A percentile compares a stretch with the other conserved stretches of the same genome.
Conservation (phyloP, 2,113 vertebrate genomes). For the Rhodinocichla rosea region DNA sequence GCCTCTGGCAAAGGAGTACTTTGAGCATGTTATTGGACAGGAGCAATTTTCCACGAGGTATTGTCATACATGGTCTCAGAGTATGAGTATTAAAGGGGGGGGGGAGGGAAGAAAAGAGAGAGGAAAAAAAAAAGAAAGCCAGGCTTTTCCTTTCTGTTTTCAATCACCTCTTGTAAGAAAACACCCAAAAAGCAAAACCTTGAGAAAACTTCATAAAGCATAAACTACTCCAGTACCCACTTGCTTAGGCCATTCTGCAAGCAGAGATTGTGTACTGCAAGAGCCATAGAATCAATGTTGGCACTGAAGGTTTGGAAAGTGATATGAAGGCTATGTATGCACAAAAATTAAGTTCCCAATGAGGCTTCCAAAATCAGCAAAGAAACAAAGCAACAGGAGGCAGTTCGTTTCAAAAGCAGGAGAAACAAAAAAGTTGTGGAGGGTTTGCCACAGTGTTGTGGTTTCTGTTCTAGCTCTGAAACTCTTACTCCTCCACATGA, state of each 20-base stretch:
- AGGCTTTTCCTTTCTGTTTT: constrained; percentile 18
- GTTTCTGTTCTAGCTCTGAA: not conserved
- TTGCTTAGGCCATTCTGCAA: not conserved
- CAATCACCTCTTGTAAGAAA: not conserved
- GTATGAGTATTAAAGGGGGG: not conserved
- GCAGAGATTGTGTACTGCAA: not conserved
- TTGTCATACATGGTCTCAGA: constrained; percentile 67
- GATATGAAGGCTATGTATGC: not conserved
- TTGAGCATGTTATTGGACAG: constrained; percentile 66
- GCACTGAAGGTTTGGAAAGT: not conserved
- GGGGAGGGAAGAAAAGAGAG: fast-evolving
- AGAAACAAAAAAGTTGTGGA: not conserved
- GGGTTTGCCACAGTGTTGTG: not conserved
- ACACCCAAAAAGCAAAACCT: not conserved
- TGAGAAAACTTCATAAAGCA: not conserved
- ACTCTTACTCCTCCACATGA: not conserved
- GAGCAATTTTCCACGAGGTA: constrained; percentile 67
- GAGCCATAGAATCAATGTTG: not conserved
- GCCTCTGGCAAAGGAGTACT: constrained; percentile 73
- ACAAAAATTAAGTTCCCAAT: not conserved
- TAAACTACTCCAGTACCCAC: not conserved
- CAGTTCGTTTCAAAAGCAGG: not conserved
- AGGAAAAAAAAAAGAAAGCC: not conserved
- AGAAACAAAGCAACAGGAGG: not conserved
- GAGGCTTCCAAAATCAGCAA: not conserved